Base-by-base conservation (phyloP, 1,140 invertebrate species). In the Brachionus koreanus region DNA sequence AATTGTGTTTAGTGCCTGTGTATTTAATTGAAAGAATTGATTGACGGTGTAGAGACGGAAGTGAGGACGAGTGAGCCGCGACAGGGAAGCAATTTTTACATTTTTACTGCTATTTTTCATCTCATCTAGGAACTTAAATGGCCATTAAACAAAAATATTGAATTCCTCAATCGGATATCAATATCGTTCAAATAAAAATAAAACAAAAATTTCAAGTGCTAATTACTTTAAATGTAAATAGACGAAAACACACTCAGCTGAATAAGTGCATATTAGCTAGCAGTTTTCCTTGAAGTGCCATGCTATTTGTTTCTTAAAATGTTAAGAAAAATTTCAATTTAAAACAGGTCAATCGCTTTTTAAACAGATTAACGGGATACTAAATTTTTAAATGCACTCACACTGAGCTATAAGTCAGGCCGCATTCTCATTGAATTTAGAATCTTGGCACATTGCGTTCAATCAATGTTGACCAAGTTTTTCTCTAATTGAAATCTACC, bases 301-400 rank as follows among this genome's bases (percentile, higher is more conserved):
- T 39, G 35, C 37, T 69, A 39, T 37, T 69, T 69, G n/a, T 69
- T 39, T 37, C 37, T 69, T 69, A 19, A 35, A 39, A 37, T 37
- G 33, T 69, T n/a, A 69, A 39, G 35, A 69, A 69, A 69, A 69
- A 13, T 39, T 69, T n/a, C 5, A 37, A 65, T 65, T 65, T 69
- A 39, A n/a, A 39, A 29, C 37, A 39, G 65, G 65, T 69, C 65
- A 69, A 69, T 69, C 65, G 37, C 65, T 69, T 69, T 69, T 69
- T 69, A 37, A 69, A 69, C 65, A 69, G 65, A 69, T 69, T 69
- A 69, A 69, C 65, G 65, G 65, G 65, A 69, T 69, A 69, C 65
- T 69, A 69, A 69, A 69, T 19, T 37, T 29, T 69, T 69, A 37
- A 39, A 37, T 69, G 49, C 65, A 39, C 65, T 69, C 65, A 69